These are phyloP conservation scores for Nipponacmea schrenckii DNA, from an alignment of 2,888 invertebrate species.

Conservation along the genomic window DNA sequence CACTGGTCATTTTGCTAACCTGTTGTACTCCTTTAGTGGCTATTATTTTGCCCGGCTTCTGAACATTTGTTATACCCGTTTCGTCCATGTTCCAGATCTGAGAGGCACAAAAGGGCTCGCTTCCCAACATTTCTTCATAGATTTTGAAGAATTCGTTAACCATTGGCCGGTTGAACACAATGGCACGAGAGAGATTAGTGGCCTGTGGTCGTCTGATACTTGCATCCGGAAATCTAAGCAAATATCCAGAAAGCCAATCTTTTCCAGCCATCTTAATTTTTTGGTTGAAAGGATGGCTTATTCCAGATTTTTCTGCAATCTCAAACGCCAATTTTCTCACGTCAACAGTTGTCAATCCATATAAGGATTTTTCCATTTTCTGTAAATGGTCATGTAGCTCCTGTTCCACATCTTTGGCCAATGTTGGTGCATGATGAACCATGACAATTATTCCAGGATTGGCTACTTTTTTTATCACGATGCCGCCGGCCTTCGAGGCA, in stretches of 20 bases:
- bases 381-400: not conserved
- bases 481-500: too few species aligned
- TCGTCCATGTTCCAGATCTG: slow-evolving; percentile 1
- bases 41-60: slow-evolving; percentile 3
- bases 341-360: too few species aligned
- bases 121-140: not conserved
- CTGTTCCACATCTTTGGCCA: not conserved
- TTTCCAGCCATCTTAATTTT: slow-evolving; percentile 9
- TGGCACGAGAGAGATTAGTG: too few species aligned
- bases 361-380: too few species aligned
- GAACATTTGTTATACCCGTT: too few species aligned
- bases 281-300: slow-evolving; percentile 11
- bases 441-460: too few species aligned
- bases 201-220: slow-evolving; percentile 1
- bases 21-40: slow-evolving; percentile 16
- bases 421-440: too few species aligned
- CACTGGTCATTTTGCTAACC: slow-evolving; percentile 20
- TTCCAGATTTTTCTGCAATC: too few species aligned
- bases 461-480: too few species aligned
- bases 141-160: slow-evolving; percentile 34
- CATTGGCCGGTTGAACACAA: not conserved
- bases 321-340: too few species aligned
- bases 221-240: not conserved
- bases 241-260: slow-evolving; percentile 12
- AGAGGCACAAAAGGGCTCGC: not conserved